These are phyloP conservation scores for Meloe dianella DNA, from an alignment of 2,888 invertebrate species.

Conservation along the genomic window DNA sequence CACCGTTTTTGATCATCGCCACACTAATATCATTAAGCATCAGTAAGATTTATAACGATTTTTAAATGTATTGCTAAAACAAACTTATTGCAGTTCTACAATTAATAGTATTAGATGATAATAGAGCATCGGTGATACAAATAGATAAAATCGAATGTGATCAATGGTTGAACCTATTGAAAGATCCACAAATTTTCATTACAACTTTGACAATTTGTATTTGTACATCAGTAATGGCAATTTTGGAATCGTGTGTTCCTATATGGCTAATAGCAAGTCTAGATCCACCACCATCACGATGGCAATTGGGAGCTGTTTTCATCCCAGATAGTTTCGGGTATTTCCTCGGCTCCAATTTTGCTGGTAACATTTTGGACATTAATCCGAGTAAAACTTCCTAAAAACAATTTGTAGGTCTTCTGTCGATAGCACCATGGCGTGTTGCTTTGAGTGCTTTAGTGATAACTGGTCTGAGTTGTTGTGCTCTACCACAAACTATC, in stretches of 20 bases:
- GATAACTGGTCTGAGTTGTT: constrained; percentile 53
- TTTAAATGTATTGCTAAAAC: neutral
- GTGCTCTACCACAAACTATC: constrained; percentile 52
- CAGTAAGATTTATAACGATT: constrained; percentile 49
- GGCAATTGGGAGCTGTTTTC: constrained; percentile 82
- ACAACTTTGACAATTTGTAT: constrained; percentile 74
- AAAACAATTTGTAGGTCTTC: constrained; percentile 48
- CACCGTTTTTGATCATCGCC: constrained; percentile 76
- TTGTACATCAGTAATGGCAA: constrained; percentile 82
- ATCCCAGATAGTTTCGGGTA: constrained; percentile 87
- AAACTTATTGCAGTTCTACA: constrained; percentile 45
- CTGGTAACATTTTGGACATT: too few species aligned
- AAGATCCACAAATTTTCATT: constrained; percentile 69
- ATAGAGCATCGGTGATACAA: constrained; percentile 40
- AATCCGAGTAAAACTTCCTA: too few species aligned
- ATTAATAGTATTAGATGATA: constrained; percentile 38
- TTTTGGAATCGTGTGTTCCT: constrained; percentile 82
- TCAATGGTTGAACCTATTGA: constrained; percentile 65
- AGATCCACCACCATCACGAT: constrained; percentile 70
- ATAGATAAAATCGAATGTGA: constrained; percentile 38
- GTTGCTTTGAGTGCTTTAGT: constrained; percentile 53
- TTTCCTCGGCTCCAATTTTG: constrained; percentile 80
- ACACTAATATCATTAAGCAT: constrained; percentile 64
- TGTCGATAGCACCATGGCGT: constrained; percentile 54
- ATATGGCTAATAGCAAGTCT: constrained; percentile 77